Evolutionary conservation across 2,888 invertebrate species (phyloP), one percentile per base, ranked within the genome.

Genomic region (Caenorhabditis sinica): DNA sequence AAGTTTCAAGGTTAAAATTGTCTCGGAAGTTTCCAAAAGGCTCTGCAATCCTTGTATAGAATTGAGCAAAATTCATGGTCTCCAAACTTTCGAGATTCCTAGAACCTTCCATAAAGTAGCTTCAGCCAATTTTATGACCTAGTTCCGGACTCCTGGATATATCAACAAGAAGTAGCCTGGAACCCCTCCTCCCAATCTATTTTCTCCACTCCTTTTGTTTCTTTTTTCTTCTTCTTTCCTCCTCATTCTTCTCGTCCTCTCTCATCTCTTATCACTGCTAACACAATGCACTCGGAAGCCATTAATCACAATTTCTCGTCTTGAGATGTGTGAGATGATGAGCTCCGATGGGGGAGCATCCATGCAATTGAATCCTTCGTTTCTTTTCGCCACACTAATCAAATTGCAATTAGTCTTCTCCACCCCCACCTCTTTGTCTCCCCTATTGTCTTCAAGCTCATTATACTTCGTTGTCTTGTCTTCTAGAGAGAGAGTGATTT

Each of bases 301-400:
- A 74, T 82, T 76, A 74, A 84, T 80, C 84, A 80, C 84, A 80
- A 80, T 84, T 68, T 84, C 83, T 74, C 83, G 40, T 40, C 30
- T 69, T 66, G 30, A 25, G 40, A n/a, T 40, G 56, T 69, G 69
- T 36, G 69, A 25, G 68, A 53, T 36, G 23, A 23, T 23, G 40
- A 40, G 17, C 36, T 20, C n/a, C 36, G 33, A n/a, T 11, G 20
- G 25, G 28, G 28, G 56, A 20, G 49, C 40, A 11, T 13, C 13
- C 51, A 51, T 51, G 51, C n/a, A 56, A 56, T 25, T 40, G 36
- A 17, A 61, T 61, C n/a, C n/a, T n/a, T 3, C 17, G 8, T 15
- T 49, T 11, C 56, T 43, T 17, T 13, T 65, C 40, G 56, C 53
- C 20, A 53, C n/a, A n/a, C 68, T n/a, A 77, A 79, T 77, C 49